Base-by-base conservation (phyloP, 2,113 vertebrate species). In the Platichthys flesus region DNA sequence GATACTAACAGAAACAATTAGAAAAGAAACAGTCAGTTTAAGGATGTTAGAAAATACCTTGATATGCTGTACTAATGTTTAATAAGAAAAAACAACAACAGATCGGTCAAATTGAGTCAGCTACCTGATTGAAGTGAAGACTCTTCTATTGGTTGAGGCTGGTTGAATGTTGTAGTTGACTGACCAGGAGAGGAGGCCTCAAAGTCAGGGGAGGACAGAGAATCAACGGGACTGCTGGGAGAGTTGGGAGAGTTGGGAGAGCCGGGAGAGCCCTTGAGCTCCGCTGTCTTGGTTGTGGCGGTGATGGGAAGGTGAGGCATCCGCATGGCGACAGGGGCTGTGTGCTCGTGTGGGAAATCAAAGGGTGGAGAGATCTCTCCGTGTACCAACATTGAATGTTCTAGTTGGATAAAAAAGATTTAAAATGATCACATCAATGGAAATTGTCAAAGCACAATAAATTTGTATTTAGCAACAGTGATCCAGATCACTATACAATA, bases 291-390 rank as follows among this genome's bases (percentile, higher is more conserved):
- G 16, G 95, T 99, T 57, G 96, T 87, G 0, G 98, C 97, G 0
- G 96, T 97, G 89, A 99, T 96, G 0, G 98, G 97, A 79, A 97
- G 95, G 87, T 98, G 97, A 5, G 96, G 95, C 94, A 95, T 95
- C 72, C 94, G 90, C 81, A 95, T 90, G 16, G 94, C 70, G 5
- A 95, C 84, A 1, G 95, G 93, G 4, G 95, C 92, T 0, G 93
- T 92, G 68, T 96, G 95, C 62, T 94, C 95, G 37, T 93, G 95
- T 13, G 88, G 88, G 26, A 87, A 31, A 45, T 87, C 84, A 21
- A 1, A 61, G 21, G 85, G 64, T 12, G 92, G 89, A 18, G 91
- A 86, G 35, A 51, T 88, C 76, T 92, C 91, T 56, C 90, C 91
- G 26, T 90, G 86, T 14, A 88, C 62, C 62, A 89, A 49, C 23